These are phyloP conservation scores for Megalops cyprinoides DNA, from an alignment of 2,797 vertebrate species.

Conservation along the genomic window DNA sequence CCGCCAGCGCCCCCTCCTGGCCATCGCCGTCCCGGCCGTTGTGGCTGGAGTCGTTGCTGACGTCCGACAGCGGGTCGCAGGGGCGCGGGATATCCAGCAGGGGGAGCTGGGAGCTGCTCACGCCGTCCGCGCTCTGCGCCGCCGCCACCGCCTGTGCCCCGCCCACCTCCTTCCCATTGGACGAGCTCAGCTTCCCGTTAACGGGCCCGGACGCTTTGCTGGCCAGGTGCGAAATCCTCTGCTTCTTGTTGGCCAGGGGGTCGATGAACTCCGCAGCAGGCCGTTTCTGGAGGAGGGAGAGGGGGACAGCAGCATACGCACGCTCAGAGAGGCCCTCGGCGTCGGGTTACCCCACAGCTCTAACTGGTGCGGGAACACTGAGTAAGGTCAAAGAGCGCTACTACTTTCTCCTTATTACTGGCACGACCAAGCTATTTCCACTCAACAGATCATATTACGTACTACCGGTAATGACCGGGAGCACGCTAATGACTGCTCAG, in stretches of 20 bases:
- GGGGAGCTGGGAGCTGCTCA: conserved; percentile 53
- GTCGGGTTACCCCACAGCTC: neutral
- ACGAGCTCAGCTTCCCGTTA: conserved; percentile 61
- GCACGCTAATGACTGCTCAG: neutral
- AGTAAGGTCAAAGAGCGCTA: neutral
- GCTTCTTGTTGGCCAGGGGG: conserved; percentile 82
- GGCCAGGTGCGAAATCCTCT: conserved; percentile 81
- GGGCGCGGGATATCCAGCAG: conserved; percentile 68
- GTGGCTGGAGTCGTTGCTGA: conserved; percentile 73
- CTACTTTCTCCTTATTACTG: neutral
- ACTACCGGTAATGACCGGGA: neutral
- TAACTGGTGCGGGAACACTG: neutral
- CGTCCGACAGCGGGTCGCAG: conserved; percentile 76
- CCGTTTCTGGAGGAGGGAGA: conserved; percentile 69
- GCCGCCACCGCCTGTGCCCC: conserved; percentile 21
- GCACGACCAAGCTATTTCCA: neutral
- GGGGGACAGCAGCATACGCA: too few species aligned
- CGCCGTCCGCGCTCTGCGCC: conserved; percentile 16
- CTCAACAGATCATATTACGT: neutral
- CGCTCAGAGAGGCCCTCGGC: too few species aligned
- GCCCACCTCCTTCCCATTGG: conserved; percentile 60
- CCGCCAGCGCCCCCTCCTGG: conserved; percentile 40
- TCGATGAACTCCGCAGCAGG: conserved; percentile 79
- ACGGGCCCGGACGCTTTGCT: conserved; percentile 66
- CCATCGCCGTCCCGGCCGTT: conserved; percentile 63